Conservation (phyloP, 2,888 invertebrate species). For the Smittia aterrima region DNA sequence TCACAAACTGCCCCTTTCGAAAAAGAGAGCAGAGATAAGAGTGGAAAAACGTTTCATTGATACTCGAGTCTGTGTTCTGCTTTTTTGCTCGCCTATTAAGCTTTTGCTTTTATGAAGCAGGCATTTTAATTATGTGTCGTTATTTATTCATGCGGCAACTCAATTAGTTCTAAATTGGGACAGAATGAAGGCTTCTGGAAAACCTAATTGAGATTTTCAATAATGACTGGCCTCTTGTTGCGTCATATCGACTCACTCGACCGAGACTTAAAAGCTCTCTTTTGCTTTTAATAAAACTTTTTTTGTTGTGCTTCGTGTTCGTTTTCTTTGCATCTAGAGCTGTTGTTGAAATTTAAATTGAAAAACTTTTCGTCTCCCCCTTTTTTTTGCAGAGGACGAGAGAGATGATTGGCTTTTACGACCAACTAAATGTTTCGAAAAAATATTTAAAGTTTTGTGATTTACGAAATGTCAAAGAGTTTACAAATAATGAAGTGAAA, state of each 20-base stretch:
- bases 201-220: slow-evolving; percentile 21
- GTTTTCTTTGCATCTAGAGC: no score
- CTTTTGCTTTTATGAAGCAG: slow-evolving; percentile 9
- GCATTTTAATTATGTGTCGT: slow-evolving; percentile 37
- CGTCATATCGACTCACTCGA: neutral
- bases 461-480: neutral
- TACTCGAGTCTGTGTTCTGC: neutral
- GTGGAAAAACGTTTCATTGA: neutral
- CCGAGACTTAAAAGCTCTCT: neutral
- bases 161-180: slow-evolving; percentile 35
- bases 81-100: neutral
- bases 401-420: neutral
- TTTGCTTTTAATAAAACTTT: neutral
- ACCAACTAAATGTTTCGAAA: neutral
- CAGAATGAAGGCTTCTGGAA: neutral
- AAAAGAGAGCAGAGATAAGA: neutral
- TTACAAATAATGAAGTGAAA: no score
- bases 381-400: neutral
- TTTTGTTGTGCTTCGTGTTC: neutral
- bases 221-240: slow-evolving; percentile 14
- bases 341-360: slow-evolving; percentile 21
- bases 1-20: neutral
- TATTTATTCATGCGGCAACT: slow-evolving; percentile 41
- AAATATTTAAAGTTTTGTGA: neutral
- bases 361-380: neutral